These are phyloP conservation scores for Drosophila monieri DNA, from an alignment of 2,888 invertebrate genomes.

Conservation along the genomic window DNA sequence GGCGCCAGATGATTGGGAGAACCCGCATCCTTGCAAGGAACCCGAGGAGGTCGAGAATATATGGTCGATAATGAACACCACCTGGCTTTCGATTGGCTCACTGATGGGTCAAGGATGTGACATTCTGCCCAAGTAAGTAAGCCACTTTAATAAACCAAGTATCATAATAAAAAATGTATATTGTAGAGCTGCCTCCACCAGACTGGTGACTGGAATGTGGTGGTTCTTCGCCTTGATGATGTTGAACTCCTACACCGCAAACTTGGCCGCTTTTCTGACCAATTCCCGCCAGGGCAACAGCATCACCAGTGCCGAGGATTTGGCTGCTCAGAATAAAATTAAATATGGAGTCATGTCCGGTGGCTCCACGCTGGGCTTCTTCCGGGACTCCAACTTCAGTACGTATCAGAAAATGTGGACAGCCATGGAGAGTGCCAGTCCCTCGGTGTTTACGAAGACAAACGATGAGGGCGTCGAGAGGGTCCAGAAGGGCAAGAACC, in stretches of 20 bases:
- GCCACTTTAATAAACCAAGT: not conserved
- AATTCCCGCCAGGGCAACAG: slow-evolving; percentile 89
- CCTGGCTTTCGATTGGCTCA: slow-evolving; percentile 96
- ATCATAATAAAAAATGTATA: not conserved
- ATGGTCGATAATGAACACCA: slow-evolving; percentile 93
- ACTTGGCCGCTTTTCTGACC: slow-evolving; percentile 96
- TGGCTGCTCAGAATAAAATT: slow-evolving; percentile 96
- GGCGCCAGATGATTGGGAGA: slow-evolving; percentile 96
- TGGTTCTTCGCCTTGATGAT: slow-evolving; percentile 97
- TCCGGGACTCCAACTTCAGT: slow-evolving; percentile 95
- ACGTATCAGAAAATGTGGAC: slow-evolving; percentile 97
- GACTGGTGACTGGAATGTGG: slow-evolving; percentile 95
- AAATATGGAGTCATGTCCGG: slow-evolving; percentile 96
- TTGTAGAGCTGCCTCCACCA: slow-evolving; percentile 92
- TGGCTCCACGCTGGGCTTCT: slow-evolving; percentile 96
- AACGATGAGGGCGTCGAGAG: slow-evolving; percentile 95
- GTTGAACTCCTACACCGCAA: slow-evolving; percentile 97
- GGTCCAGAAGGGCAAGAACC: slow-evolving; percentile 90
- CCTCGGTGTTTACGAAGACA: slow-evolving; percentile 91
- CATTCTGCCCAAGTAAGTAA: slow-evolving; percentile 92
- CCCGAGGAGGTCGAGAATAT: slow-evolving; percentile 94
- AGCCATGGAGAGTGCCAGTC: slow-evolving; percentile 93
- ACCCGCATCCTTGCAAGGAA: slow-evolving; percentile 95
- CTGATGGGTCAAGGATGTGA: slow-evolving; percentile 97
- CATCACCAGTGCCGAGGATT: slow-evolving; percentile 95